Conservation (phyloP, 2,797 vertebrate genomes). For the Eutrigla gurnardus region DNA sequence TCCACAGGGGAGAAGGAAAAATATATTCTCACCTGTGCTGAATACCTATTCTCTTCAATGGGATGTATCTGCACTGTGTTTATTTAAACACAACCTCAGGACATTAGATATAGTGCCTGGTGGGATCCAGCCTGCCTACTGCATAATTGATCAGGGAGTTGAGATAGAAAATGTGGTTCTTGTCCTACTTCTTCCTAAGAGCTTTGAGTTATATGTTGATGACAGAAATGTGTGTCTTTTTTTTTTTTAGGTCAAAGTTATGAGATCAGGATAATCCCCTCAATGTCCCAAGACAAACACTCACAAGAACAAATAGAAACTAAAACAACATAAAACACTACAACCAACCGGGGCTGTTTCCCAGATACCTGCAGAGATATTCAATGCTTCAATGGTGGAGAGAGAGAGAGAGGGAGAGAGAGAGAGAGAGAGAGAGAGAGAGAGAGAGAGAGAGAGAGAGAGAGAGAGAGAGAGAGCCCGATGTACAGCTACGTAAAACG, state of each 20-base stretch:
- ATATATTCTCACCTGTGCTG: conserved; percentile 50
- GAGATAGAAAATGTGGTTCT: conserved; percentile 25
- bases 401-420: too few species aligned
- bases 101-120: conserved; percentile 20
- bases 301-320: not conserved
- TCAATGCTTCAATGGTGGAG: too few species aligned
- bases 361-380: not conserved
- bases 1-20: conserved; percentile 40
- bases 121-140: conserved; percentile 21
- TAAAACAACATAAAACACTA: not conserved
- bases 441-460: too few species aligned
- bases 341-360: too few species aligned
- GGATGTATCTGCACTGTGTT: conserved; percentile 26
- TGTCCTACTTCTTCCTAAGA: conserved; percentile 16
- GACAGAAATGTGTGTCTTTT: not conserved
- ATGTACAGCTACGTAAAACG: too few species aligned
- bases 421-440: too few species aligned
- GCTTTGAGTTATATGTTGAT: conserved; percentile 3
- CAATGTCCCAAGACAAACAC: not conserved
- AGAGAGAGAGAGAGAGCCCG: too few species aligned
- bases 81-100: conserved; percentile 45
- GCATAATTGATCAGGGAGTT: conserved; percentile 52
- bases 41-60: conserved; percentile 48
- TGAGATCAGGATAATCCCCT: not conserved
- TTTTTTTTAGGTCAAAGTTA: not conserved